A percentile compares a stretch with the other conserved stretches of the same genome.
Conservation (phyloP, 2,113 vertebrate genomes). For the Passer domesticus region DNA sequence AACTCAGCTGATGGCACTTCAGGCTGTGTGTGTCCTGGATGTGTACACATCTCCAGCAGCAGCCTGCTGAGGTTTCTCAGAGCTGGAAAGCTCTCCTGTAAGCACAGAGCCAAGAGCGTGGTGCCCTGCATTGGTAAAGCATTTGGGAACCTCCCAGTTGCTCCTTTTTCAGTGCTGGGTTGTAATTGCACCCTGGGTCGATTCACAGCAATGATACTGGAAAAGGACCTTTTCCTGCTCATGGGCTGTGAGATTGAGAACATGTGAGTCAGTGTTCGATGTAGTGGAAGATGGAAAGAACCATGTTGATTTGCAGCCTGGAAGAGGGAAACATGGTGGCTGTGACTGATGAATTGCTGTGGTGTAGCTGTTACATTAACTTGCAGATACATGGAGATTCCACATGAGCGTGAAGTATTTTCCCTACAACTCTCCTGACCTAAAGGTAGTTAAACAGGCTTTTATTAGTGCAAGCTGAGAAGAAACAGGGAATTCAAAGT, state of each 20-base stretch:
- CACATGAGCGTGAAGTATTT: neutral
- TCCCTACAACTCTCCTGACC: neutral
- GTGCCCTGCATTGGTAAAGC: fast-evolving
- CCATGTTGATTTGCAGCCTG: neutral
- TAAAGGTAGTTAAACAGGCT: neutral
- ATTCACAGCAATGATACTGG: neutral
- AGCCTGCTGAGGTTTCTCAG: neutral
- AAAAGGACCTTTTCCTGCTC: neutral
- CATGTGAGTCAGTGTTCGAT: neutral
- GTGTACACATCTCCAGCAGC: neutral
- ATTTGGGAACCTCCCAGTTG: neutral
- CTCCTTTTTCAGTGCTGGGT: neutral
- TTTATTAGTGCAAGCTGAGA: neutral
- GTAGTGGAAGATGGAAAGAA: neutral
- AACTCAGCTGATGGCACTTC: neutral
- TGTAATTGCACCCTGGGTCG: neutral
- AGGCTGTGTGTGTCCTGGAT: neutral
- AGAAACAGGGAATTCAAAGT: neutral
- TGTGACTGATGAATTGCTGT: neutral
- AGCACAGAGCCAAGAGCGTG: neutral
- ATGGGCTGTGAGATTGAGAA: neutral
- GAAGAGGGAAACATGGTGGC: neutral
- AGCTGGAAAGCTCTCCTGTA: neutral
- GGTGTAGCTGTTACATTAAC: neutral
- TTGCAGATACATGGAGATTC: neutral